These are phyloP conservation scores for Lepeophtheirus salmonis DNA, from an alignment of 1,140 invertebrate species.

Conservation along the genomic window DNA sequence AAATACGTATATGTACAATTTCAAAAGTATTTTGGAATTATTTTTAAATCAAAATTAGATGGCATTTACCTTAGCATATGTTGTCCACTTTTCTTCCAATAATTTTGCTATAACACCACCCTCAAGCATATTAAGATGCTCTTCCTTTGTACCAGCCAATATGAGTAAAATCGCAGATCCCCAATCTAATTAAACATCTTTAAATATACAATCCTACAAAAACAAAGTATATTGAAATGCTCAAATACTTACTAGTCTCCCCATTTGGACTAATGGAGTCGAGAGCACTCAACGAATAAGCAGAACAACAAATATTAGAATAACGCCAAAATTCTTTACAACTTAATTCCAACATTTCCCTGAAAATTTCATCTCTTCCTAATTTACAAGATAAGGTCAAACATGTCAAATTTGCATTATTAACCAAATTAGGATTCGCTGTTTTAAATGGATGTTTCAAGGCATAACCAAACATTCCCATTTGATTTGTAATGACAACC, in stretches of 20 bases:
- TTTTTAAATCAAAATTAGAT: too few relatives aligned
- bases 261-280: slow-evolving; percentile 87
- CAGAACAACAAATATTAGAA: slow-evolving; percentile 96
- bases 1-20: slow-evolving; percentile 17
- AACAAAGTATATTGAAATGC: neutral
- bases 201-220: neutral
- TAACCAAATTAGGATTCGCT: slow-evolving; percentile 69
- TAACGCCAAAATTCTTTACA: slow-evolving; percentile 94
- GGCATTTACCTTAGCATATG: slow-evolving; percentile 68
- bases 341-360: slow-evolving; percentile 90
- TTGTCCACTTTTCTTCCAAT: slow-evolving; percentile 98
- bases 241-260: slow-evolving; percentile 53
- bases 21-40: too few relatives aligned
- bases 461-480: slow-evolving; percentile 95
- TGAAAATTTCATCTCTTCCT: slow-evolving; percentile 76
- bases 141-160: slow-evolving; percentile 85
- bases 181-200: slow-evolving; percentile 51
- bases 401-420: slow-evolving; percentile 75
- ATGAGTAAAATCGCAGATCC: slow-evolving; percentile 96
- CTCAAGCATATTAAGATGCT: slow-evolving; percentile 95
- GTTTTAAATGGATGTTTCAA: slow-evolving; percentile 76
- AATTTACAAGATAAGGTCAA: slow-evolving; percentile 86
- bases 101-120: slow-evolving; percentile 91
- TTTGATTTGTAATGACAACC: slow-evolving; percentile 89
- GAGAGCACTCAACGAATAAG: slow-evolving; percentile 81